Conservation (phyloP, 1,140 invertebrate species). For the Drosophila persimilis region DNA sequence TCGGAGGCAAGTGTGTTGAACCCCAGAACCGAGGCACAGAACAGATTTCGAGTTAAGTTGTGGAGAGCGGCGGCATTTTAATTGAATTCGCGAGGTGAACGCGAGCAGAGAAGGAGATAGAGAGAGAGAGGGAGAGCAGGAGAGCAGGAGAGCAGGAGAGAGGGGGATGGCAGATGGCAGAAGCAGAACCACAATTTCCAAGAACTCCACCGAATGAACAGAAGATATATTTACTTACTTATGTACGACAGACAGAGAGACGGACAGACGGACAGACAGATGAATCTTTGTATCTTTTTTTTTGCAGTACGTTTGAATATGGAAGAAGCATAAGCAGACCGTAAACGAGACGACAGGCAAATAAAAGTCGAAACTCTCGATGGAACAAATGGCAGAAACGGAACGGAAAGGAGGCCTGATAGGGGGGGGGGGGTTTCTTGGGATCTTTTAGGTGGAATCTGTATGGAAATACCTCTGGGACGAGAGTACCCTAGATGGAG, state of each 20-base stretch:
- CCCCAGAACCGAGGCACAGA: too few relatives aligned
- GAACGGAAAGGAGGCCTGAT: conserved; percentile 7
- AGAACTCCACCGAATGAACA: conserved; percentile 57
- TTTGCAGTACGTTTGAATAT: conserved; percentile 23
- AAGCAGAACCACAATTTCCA: conserved; percentile 53
- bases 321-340: conserved; percentile 44
- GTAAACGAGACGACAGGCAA: conserved; percentile 63
- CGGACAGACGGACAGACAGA: conserved; percentile 5
- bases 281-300: conserved; percentile 33
- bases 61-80: conserved; percentile 71
- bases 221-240: conserved; percentile 46
- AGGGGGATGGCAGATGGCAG: conserved; percentile 44
- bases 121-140: conserved; percentile 5
- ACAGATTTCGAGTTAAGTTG: too few relatives aligned
- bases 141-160: not conserved
- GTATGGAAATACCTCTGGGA: not conserved
- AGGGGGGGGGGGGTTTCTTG: not conserved
- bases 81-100: conserved; percentile 77
- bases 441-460: not conserved
- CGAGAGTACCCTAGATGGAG: not conserved
- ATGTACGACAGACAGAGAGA: conserved; percentile 22
- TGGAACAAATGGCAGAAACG: conserved; percentile 40
- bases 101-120: conserved; percentile 5
- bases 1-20: too few relatives aligned
- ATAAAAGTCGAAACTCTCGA: conserved; percentile 30